These are phyloP conservation scores for Artibeus jamaicensis DNA, from an alignment of 2,797 vertebrate genomes.

Conservation along the genomic window DNA sequence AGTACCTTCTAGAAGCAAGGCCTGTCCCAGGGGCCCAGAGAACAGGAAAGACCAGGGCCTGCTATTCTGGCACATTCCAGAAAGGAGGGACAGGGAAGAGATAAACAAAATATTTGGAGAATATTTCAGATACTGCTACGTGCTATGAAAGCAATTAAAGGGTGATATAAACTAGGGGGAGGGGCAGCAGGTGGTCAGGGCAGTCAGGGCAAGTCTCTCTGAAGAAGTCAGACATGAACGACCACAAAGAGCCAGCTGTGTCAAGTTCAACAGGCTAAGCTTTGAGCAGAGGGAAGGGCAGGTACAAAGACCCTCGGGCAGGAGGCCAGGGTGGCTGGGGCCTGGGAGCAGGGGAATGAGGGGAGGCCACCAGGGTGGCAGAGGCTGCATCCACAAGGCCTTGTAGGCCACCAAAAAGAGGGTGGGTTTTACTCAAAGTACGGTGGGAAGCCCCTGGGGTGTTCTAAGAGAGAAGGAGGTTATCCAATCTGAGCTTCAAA, in stretches of 20 bases:
- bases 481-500: not conserved
- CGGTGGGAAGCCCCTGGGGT: too few species aligned
- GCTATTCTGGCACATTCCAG: too few species aligned
- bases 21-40: not conserved
- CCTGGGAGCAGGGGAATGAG: not conserved
- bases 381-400: not conserved
- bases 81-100: not conserved
- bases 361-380: not conserved
- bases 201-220: not conserved
- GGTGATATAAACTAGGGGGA: not conserved
- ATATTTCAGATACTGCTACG: not conserved
- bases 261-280: not conserved
- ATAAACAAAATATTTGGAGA: not conserved
- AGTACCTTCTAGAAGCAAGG: not conserved
- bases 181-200: too few species aligned
- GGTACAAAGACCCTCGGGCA: not conserved
- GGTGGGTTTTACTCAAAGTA: not conserved
- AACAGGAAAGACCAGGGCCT: not conserved
- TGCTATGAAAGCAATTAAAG: not conserved
- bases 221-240: not conserved
- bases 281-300: too few species aligned
- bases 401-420: not conserved
- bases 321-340: too few species aligned
- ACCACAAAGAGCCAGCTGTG: not conserved
- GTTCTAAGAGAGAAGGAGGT: not conserved